Evolutionary conservation across 2,888 invertebrate species (phyloP).

Genomic region (Troglohyphantes excavatus): DNA sequence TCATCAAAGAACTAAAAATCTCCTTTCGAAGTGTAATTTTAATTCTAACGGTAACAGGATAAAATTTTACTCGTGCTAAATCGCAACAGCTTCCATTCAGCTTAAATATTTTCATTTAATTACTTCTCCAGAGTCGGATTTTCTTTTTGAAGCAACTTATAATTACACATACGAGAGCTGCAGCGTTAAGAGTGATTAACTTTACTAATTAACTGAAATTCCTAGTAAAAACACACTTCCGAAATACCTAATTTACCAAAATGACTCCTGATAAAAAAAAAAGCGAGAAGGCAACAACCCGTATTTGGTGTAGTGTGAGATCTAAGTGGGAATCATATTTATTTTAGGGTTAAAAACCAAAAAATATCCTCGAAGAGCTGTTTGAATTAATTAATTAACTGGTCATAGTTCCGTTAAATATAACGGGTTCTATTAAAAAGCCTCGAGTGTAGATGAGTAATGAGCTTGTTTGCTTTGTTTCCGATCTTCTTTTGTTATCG

Average conservation of each 20-base stretch:
- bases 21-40: too few relatives aligned
- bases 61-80: background rate
- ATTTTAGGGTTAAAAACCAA: constrained; percentile 17
- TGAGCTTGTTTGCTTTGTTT: background rate
- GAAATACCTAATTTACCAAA: constrained; percentile 19
- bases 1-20: too few relatives aligned
- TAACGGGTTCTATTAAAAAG: background rate
- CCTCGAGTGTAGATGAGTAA: background rate
- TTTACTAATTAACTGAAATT: constrained; percentile 51
- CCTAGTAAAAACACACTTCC: constrained; percentile 29
- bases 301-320: background rate
- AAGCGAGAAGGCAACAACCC: background rate
- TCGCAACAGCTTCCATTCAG: background rate
- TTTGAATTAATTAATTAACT: constrained; percentile 42
- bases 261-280: background rate
- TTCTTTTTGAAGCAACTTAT: background rate
- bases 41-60: too few relatives aligned
- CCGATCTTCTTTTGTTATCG: background rate
- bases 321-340: constrained; percentile 31
- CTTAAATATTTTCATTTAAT: constrained; percentile 30
- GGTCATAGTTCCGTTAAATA: constrained; percentile 38
- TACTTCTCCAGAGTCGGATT: constrained; percentile 7
- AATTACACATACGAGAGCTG: background rate
- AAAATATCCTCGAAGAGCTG: constrained; percentile 19
- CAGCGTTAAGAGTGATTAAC: constrained; percentile 35